phyloP scores from a whole-genome alignment of 2,113 vertebrate species.

The Danionella cerebrum region DNA sequence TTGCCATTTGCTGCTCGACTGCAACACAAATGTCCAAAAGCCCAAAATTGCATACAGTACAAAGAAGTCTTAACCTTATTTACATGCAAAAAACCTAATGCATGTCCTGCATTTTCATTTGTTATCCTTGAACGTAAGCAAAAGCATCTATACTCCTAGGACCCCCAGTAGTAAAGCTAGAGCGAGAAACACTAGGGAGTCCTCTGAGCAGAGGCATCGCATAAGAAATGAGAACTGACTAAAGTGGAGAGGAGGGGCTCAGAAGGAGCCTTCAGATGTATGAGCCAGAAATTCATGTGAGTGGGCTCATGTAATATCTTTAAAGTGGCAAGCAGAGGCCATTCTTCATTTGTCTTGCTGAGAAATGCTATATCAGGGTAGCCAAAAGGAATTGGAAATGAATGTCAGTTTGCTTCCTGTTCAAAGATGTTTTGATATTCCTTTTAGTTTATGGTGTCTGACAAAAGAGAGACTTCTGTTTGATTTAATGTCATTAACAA shows the following conservation, averaged over 20 bases:
- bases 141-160: background rate
- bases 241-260: conserved; percentile 11
- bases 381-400: conserved; percentile 59
- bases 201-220: background rate
- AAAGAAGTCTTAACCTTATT: too few relatives aligned
- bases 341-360: conserved; percentile 57
- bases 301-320: conserved; percentile 57
- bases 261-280: conserved; percentile 31
- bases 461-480: background rate
- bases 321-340: conserved; percentile 57
- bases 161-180: conserved; percentile 1
- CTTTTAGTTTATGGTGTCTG: too few relatives aligned
- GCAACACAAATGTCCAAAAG: too few relatives aligned
- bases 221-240: conserved; percentile 29
- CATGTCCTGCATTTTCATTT: background rate
- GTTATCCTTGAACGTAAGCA: background rate
- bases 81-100: background rate
- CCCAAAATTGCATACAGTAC: too few relatives aligned
- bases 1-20: too few relatives aligned
- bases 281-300: conserved; percentile 53
- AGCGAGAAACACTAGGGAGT: conserved; percentile 11
- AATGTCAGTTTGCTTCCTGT: conserved; percentile 49
- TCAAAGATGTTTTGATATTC: conserved; percentile 43
- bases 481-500: background rate
- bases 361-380: conserved; percentile 51